Evolutionary conservation across 2,888 invertebrate genomes (phyloP), one percentile per base, ranked within the genome.

Genomic region (Ctena decussata): DNA sequence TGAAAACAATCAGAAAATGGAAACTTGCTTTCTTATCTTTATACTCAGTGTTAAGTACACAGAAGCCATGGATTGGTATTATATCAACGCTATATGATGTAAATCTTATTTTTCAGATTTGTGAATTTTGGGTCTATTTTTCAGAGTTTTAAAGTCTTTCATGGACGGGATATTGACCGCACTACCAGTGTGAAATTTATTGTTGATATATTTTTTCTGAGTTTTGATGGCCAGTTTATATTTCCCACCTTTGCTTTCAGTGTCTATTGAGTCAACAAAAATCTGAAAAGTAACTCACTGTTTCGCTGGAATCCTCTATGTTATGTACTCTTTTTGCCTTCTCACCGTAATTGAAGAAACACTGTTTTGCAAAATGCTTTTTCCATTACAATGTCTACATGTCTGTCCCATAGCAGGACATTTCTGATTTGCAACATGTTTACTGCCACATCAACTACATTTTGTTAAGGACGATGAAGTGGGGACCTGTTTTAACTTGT

Each of bases 181-280:
- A 37, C 70, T 76, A 65, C 80, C 80, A 39, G 80, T 80, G 27
- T 80, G 76, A 2, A 80, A 24, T 53, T 81, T 81, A 27, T 79
- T 60, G n/a, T 32, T 69, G 5, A 81, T 69, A 21, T 60, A 30
- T n/a, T 41, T 76, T 2, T 49, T 44, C 24, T 81, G 69, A 3
- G 77, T 41, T 53, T 30, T 21, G 6, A 81, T 21, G n/a, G 35
- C 70, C 3, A 81, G 37, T 53, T 77, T 79, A 27, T 27, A 71
- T 39, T 81, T 49, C 6, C 35, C 27, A 21, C 53, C 15, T 12
- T 75, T 44, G 49, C 21, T 30, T 30, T 32, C 70, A 18, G n/a
- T 77, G 12, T 65, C 70, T n/a, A 65, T 37, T 46, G 70, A 49
- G 71, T 81, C 77, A 15, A 80, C 69, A 74, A 80, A 73, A 35